Evolutionary conservation across 2,888 invertebrate genomes (phyloP), one percentile per base, ranked within the genome.

Genomic region (Nebria brevicollis): DNA sequence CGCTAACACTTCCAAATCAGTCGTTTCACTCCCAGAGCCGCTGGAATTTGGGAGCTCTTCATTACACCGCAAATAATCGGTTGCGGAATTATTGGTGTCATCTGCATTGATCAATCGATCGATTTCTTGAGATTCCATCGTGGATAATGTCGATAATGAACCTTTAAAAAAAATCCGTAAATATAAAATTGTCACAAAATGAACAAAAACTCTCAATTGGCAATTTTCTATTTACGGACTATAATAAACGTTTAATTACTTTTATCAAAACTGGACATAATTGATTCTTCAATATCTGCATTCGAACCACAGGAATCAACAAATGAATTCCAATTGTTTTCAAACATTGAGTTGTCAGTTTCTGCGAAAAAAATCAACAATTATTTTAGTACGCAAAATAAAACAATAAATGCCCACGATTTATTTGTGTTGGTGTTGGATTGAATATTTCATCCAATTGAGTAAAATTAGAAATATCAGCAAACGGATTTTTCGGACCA

Each of bases 401-500:
- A 34, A 34, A 34, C 34, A 5, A 34, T 2, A 34, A 34, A 34
- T 34, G 5, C 34, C 5, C 34, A 34, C 34, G 34, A 34, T 34
- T 34, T 34, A 34, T 34, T 1, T 34, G 34, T 4, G 34, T 34
- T 34, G 2, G 34, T 5, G 34, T 34, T 34, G 34, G 5, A 42
- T 26, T n/a, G 1, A 26, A 72, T 20, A 5, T 13, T n/a, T 41
- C 66, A 7, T 11, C 41, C 7, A 34, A 20, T 20, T 20, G 20
- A 34, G 34, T 34, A 34, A 5, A 34, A 34, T 34, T 34, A 0
- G 41, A 8, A 0, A 66, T 8, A 42, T 77, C 70, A 11, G 10
- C 11, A 73, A 78, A 78, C 41, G 78, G 78, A 65, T 78, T 78
- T 41, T 13, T 13, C 42, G 42, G 3, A 8, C 41, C 15, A 10